Evolutionary conservation across 2,888 invertebrate species (phyloP).

Genomic region (Caenorhabditis doughertyi): DNA sequence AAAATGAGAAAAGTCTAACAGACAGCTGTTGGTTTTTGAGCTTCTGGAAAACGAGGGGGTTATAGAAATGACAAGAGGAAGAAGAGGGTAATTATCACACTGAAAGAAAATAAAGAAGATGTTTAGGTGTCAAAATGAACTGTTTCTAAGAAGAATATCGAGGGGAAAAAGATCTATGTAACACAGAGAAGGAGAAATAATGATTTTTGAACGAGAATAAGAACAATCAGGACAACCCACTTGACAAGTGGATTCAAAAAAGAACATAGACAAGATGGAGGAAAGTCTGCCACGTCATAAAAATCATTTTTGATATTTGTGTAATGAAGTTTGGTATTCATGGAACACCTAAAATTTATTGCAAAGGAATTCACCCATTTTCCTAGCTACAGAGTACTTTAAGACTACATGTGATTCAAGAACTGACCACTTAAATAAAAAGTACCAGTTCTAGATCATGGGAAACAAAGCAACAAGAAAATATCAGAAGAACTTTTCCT

Average conservation of each 20-base stretch:
- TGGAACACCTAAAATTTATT: neutral
- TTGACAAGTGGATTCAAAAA: constrained; percentile 27
- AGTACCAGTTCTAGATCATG: too few relatives aligned
- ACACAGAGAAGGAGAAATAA: neutral
- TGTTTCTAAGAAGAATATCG: constrained; percentile 10
- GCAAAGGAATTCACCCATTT: too few relatives aligned
- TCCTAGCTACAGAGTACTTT: too few relatives aligned
- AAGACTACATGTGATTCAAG: too few relatives aligned
- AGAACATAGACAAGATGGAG: constrained; percentile 5
- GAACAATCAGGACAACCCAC: constrained; percentile 48
- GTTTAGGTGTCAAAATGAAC: neutral
- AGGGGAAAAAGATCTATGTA: neutral
- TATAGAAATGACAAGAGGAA: constrained; percentile 21
- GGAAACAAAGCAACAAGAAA: too few relatives aligned
- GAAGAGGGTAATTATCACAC: constrained; percentile 47
- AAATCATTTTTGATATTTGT: neutral
- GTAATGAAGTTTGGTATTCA: neutral
- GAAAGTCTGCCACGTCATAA: constrained; percentile 34
- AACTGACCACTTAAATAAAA: too few relatives aligned
- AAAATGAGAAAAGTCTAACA: constrained; percentile 25
- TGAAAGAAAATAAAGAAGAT: constrained; percentile 3
- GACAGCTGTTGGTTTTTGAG: constrained; percentile 59
- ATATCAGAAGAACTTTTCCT: too few relatives aligned
- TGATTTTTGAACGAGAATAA: constrained; percentile 50
- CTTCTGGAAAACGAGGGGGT: constrained; percentile 10